These are phyloP conservation scores for Oasisia sp. DNA, from an alignment of 2,888 invertebrate genomes.

Conservation along the genomic window DNA sequence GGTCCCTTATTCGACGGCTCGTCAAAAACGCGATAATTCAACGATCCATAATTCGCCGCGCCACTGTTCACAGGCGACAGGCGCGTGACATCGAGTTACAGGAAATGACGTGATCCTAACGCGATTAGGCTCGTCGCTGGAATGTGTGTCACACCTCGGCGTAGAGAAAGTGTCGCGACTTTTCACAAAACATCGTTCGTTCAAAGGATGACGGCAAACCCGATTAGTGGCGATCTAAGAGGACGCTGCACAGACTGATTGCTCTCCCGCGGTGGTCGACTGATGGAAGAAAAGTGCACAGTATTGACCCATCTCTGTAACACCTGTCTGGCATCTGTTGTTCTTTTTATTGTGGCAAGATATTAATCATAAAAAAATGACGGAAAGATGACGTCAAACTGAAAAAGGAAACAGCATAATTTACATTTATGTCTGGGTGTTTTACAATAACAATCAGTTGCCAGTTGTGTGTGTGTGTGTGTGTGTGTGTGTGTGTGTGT, in stretches of 20 bases:
- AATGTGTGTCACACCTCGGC: not conserved
- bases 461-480: not conserved
- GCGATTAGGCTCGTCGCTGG: not conserved
- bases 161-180: not conserved
- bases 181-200: not conserved
- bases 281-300: not conserved
- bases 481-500: not conserved
- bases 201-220: not conserved
- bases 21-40: slow-evolving; percentile 4
- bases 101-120: slow-evolving; percentile 13
- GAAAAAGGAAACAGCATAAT: not conserved
- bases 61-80: not conserved
- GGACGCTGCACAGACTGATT: not conserved
- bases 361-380: not conserved
- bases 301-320: not conserved
- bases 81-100: not conserved
- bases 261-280: not conserved
- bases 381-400: not conserved
- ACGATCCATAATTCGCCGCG: not conserved
- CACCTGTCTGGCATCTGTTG: not conserved
- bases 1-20: not conserved
- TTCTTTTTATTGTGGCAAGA: not conserved
- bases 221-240: not conserved
- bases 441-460: not conserved
- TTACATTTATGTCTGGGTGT: too few species aligned